Base-by-base conservation (phyloP, 1,140 invertebrate species). In the Ceratina calcarata region DNA sequence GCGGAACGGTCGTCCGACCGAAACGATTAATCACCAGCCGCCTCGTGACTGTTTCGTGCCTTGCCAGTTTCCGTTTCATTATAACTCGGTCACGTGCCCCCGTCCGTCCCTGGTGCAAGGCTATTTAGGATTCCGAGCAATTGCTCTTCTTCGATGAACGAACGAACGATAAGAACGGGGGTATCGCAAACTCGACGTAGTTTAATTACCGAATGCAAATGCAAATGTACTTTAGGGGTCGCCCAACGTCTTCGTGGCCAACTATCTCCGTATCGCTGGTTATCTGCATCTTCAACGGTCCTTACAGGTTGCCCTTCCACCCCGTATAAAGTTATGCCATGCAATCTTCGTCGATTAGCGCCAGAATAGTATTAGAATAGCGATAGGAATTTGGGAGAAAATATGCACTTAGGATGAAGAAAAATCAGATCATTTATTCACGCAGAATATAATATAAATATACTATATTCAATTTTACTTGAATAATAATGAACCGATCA, bases 191-290 rank as follows among this genome's bases (percentile, higher is more conserved):
- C 79, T 22, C 79, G 71, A 75, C 78, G 66, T 74, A 87, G 83
- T 88, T 90, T 91, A 91, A 91, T 91, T 89, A 89, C 86, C 80
- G 72, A 89, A 90, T 91, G 87, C 87, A 87, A 89, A 90, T 91
- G 87, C 87, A 87, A 90, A 90, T 90, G 88, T 90, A 88, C 88
- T 90, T 89, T 88, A 84, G 86, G 88, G 82, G 85, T 84, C 69
- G 72, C 65, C 69, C 67, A 77, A 75, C 87, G 85, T 86, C 88
- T 87, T 77, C 74, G 58, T 37, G 65, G 15, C 20, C 82, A 45
- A 16, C 58, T 74, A 72, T 68, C 51, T 55, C 71, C n/a, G 24
- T 71, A 62, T 73, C 24, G 13, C 3, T 51, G 3, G 16, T 8
- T 53, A 15, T 22, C 22, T 7, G 32, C 32, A 16, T 57, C 22